These are phyloP conservation scores for Ataeniobius toweri DNA, from an alignment of 2,797 vertebrate species.

Conservation along the genomic window DNA sequence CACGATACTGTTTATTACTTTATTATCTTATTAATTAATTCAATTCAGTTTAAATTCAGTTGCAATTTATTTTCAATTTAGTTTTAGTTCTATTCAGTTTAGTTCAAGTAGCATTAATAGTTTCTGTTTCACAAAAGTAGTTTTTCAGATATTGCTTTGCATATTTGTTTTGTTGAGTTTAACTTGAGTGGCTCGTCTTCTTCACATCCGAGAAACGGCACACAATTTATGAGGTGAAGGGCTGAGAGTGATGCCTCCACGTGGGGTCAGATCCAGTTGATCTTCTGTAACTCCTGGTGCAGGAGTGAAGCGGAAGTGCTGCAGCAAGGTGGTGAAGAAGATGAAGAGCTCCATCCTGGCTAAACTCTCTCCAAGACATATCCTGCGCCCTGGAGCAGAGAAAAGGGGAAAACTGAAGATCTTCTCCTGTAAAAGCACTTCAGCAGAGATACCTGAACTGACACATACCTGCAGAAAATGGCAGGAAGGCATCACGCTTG, in stretches of 20 bases:
- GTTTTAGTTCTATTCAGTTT: too few relatives aligned
- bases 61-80: too few relatives aligned
- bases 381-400: conserved; percentile 6
- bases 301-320: conserved; percentile 23
- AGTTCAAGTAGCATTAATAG: too few relatives aligned
- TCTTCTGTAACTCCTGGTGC: conserved; percentile 36
- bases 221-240: conserved; percentile 31
- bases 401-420: not conserved
- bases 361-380: conserved; percentile 16
- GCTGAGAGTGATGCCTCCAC: not conserved
- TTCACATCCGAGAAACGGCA: conserved; percentile 13
- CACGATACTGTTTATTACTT: too few relatives aligned
- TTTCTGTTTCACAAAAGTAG: too few relatives aligned
- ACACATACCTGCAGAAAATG: conserved; percentile 28
- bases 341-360: conserved; percentile 32
- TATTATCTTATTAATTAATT: too few relatives aligned
- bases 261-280: conserved; percentile 30
- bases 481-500: conserved; percentile 19
- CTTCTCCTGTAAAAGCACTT: not conserved
- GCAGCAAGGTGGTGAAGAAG: conserved; percentile 23
- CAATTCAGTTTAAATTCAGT: too few relatives aligned
- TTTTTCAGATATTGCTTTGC: not conserved
- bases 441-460: not conserved
- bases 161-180: not conserved
- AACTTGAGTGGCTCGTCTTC: too few relatives aligned